phyloP scores from a whole-genome alignment of 2,888 invertebrate species.

The Drosophila lutescens region DNA sequence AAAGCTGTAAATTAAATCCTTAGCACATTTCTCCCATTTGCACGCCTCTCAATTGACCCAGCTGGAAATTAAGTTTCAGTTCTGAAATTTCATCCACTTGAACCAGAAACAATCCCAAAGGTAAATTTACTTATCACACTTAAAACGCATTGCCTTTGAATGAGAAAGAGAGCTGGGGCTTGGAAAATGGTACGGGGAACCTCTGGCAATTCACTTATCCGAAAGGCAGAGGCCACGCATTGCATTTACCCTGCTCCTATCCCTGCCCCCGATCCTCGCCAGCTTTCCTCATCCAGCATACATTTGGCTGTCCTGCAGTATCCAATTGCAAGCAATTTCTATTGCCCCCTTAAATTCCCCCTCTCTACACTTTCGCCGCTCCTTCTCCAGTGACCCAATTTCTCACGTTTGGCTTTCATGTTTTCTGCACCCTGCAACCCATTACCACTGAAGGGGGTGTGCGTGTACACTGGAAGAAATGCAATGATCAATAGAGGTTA shows the following conservation, averaged over 20 bases:
- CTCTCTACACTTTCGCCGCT: slow-evolving; percentile 5
- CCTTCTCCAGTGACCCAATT: slow-evolving; percentile 65
- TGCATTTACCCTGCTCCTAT: slow-evolving; percentile 11
- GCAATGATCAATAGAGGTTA: too few species aligned
- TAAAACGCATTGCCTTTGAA: slow-evolving; percentile 28
- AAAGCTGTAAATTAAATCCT: background rate
- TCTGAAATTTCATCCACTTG: slow-evolving; percentile 16
- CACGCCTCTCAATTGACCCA: slow-evolving; percentile 6
- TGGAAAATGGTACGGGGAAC: background rate
- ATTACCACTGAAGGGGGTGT: slow-evolving; percentile 17
- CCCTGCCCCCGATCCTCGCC: background rate
- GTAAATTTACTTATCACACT: slow-evolving; percentile 51
- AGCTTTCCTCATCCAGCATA: slow-evolving; percentile 24
- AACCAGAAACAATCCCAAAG: slow-evolving; percentile 25
- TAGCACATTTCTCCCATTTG: background rate
- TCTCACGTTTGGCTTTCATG: slow-evolving; percentile 52
- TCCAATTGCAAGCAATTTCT: slow-evolving; percentile 60
- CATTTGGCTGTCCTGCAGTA: slow-evolving; percentile 44
- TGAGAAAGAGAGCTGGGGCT: background rate
- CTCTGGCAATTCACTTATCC: slow-evolving; percentile 45
- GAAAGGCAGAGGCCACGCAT: slow-evolving; percentile 16
- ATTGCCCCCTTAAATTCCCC: slow-evolving; percentile 35
- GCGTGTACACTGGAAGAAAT: slow-evolving; percentile 10
- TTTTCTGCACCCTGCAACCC: slow-evolving; percentile 31
- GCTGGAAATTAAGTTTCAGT: slow-evolving; percentile 30